Evolutionary conservation across 1,140 invertebrate species (phyloP), one percentile per base, ranked within the genome.

Genomic region (Neodiprion lecontei): DNA sequence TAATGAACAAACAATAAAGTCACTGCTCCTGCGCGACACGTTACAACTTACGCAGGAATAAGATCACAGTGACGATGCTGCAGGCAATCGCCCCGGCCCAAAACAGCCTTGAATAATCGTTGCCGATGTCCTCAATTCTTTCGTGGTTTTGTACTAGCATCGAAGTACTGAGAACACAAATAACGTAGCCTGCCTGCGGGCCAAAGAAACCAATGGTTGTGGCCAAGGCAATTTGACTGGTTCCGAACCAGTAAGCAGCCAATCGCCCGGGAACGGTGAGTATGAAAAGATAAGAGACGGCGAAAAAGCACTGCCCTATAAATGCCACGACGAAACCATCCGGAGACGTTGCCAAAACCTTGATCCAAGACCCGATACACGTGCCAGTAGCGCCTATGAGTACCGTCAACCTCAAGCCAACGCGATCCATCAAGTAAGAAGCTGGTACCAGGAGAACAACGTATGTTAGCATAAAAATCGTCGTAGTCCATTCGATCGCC

Each of bases 131-230:
- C 7, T 84, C 82, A 1, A 86, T 17, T 73, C 84, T 83, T 7
- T 87, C 79, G 40, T 87, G 86, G 76, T 90, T 89, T 73, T 79
- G 82, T 7, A 90, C 87, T 28, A 90, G 69, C 28, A 90, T 82
- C 12, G 89, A 88, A 3, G 87, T 84, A 1, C 89, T 40, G 14
- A 89, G 77, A 75, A 89, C 90, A 48, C 87, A 85, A 8, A 87
- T 53, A 11, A 88, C 84, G 21, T 85, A 72, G 7, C 89, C 89
- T 14, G 95, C 89, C 87, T 95, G 94, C 84, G 93, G 94, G 7
- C 95, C 95, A 81, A 96, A 95, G 11, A 96, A 91, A 10, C 94
- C 93, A 23, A 95, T 88, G 49, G 94, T 92, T 76, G 93, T 95
- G 3, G 95, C 95, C 4, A 93, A 94, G 48, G 85, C 86, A 91